Base-by-base conservation (phyloP, 1,140 invertebrate genomes). In the Bombus confusus region DNA sequence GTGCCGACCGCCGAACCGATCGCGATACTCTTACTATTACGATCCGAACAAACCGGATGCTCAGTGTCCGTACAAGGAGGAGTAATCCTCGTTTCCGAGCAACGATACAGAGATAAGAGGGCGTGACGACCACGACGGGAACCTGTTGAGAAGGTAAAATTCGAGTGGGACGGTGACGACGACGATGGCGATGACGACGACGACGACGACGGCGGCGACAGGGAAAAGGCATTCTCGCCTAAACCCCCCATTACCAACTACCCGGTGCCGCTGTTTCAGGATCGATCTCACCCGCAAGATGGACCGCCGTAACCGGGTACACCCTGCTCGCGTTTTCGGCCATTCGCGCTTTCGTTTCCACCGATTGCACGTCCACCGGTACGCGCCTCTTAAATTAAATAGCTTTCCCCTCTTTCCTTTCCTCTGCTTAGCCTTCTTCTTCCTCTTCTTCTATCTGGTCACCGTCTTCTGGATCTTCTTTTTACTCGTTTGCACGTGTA, bases 191-290 rank as follows among this genome's bases (percentile, higher is more conserved):
- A 87, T 77, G 87, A 83, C 77, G 88, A 90, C 91, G 89, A 90
- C 91, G 90, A 90, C 86, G 90, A 92, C 91, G 91, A 93, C 91
- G 91, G 75, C 82, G 89, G 90, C 89, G 92, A 94, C 93, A 93
- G 92, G 93, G 93, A 95, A 91, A 94, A 95, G 93, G 94, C 94
- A 95, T 95, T 93, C 93, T 95, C 94, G 94, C 93, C 94, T 91
- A 94, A 95, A 93, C 91, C 93, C 94, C 93, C 93, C 94, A 95
- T 95, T 94, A 95, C 94, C 94, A 94, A 91, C 88, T 88, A 88
- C 85, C 93, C 91, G 87, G 90, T 91, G 90, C 88, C 87, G 88
- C 88, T 84, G 88, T 87, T 91, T 91, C 90, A 87, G 86, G 90
- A 91, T 91, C 90, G 87, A 92, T 90, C 90, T 92, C 87, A 86